phyloP scores from a whole-genome alignment of 2,888 invertebrate genomes.

The Phaonia tiefii region DNA sequence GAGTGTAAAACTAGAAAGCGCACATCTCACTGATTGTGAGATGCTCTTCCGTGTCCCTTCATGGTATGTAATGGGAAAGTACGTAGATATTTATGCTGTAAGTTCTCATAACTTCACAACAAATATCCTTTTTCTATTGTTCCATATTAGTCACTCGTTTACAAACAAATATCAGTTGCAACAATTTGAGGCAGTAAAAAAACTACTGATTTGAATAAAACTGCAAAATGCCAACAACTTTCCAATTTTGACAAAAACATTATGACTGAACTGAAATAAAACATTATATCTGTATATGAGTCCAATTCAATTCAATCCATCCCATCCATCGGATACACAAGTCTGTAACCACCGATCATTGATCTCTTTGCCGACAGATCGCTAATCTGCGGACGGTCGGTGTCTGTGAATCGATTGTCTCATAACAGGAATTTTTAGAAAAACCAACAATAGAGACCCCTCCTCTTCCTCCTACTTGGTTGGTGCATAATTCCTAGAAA shows the following conservation, averaged over 20 bases:
- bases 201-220: neutral
- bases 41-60: too few species aligned
- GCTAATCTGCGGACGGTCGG: neutral
- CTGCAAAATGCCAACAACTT: slow-evolving; percentile 56
- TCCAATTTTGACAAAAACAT: slow-evolving; percentile 65
- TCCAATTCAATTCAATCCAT: neutral
- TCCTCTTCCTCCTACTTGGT: neutral
- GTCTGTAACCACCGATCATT: slow-evolving; percentile 57
- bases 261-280: slow-evolving; percentile 68
- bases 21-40: too few species aligned
- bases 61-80: too few species aligned
- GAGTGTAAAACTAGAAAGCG: too few species aligned
- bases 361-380: slow-evolving; percentile 17
- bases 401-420: slow-evolving; percentile 2
- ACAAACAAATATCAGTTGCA: too few species aligned
- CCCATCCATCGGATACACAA: too few species aligned
- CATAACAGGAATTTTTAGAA: slow-evolving; percentile 59
- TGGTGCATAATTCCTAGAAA: slow-evolving; percentile 26
- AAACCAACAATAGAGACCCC: neutral
- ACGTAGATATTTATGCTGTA: too few species aligned
- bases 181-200: too few species aligned
- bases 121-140: too few species aligned
- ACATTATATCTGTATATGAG: slow-evolving; percentile 47
- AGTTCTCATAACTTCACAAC: too few species aligned
- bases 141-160: too few species aligned